A percentile compares a stretch with the other conserved stretches of the same genome.
Conservation (phyloP, 92 coral and sea anemone genomes). For the Meandrina meandrites region DNA sequence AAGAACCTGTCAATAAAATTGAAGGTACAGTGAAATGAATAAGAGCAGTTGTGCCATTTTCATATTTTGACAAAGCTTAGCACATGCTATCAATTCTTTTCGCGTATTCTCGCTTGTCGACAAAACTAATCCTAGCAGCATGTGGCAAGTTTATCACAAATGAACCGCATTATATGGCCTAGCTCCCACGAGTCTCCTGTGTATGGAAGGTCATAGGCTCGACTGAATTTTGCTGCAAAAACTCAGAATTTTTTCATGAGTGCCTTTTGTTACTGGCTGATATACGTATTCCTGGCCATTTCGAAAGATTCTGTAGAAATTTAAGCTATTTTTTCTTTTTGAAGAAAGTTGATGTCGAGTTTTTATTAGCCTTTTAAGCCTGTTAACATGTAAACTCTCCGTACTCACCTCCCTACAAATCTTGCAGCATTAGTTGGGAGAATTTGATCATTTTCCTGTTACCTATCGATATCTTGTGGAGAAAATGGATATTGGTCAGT, state of each 20-base stretch:
- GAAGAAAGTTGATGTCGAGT: neutral
- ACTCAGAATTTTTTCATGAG: neutral
- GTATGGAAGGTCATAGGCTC: neutral
- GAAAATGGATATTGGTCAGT: neutral
- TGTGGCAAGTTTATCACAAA: neutral
- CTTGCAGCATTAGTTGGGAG: neutral
- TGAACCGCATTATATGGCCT: neutral
- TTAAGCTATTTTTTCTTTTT: neutral
- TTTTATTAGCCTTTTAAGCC: neutral
- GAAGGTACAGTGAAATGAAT: constrained; percentile 32
- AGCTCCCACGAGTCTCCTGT: neutral
- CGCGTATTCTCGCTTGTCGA: neutral
- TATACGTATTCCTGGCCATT: neutral
- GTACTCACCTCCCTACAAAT: neutral
- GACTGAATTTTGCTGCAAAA: neutral
- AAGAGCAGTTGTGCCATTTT: neutral
- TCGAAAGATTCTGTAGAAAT: neutral
- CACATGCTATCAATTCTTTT: neutral
- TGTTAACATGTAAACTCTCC: neutral
- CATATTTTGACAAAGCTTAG: no score
- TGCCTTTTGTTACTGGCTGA: neutral
- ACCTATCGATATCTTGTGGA: neutral
- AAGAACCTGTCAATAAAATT: constrained; percentile 11
- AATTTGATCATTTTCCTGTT: neutral
- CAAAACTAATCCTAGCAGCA: neutral